Conservation (phyloP, 2,113 vertebrate species). For the Scytalopus superciliaris region DNA sequence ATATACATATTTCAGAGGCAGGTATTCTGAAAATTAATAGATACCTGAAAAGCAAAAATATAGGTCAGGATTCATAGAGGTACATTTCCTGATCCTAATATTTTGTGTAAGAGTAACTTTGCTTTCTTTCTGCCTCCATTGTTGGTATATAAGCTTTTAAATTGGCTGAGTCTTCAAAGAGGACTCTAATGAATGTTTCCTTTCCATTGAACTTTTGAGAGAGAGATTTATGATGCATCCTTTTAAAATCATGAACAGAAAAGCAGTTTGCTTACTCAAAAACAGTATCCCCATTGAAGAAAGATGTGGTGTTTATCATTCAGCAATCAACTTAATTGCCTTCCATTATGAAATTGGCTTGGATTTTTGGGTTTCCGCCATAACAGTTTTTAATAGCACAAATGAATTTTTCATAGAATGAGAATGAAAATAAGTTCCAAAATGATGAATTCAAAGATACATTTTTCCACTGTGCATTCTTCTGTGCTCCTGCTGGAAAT, state of each 20-base stretch:
- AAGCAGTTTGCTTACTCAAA: slow-evolving; percentile 40
- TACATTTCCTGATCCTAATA: background rate
- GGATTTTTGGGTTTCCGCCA: slow-evolving; percentile 51
- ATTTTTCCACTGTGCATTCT: slow-evolving; percentile 22
- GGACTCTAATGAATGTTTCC: background rate
- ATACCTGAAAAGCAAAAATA: background rate
- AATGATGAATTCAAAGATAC: background rate
- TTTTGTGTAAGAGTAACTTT: background rate
- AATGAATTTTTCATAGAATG: slow-evolving; percentile 59
- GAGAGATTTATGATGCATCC: background rate
- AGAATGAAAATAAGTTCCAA: slow-evolving; percentile 28
- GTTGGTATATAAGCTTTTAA: background rate
- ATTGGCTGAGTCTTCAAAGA: slow-evolving; percentile 16
- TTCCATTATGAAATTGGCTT: slow-evolving; percentile 62
- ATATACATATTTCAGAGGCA: background rate
- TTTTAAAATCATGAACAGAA: slow-evolving; percentile 28
- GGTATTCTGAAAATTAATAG: background rate
- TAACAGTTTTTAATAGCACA: slow-evolving; percentile 45
- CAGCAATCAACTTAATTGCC: slow-evolving; percentile 61
- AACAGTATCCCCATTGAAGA: slow-evolving; percentile 46
- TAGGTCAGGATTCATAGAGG: background rate
- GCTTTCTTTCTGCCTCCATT: background rate
- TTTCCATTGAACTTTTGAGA: slow-evolving; percentile 28
- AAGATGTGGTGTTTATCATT: slow-evolving; percentile 56
- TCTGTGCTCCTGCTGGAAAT: slow-evolving; percentile 1